phyloP scores from a whole-genome alignment of 2,113 vertebrate species.

The Pygoscelis antarcticus region DNA sequence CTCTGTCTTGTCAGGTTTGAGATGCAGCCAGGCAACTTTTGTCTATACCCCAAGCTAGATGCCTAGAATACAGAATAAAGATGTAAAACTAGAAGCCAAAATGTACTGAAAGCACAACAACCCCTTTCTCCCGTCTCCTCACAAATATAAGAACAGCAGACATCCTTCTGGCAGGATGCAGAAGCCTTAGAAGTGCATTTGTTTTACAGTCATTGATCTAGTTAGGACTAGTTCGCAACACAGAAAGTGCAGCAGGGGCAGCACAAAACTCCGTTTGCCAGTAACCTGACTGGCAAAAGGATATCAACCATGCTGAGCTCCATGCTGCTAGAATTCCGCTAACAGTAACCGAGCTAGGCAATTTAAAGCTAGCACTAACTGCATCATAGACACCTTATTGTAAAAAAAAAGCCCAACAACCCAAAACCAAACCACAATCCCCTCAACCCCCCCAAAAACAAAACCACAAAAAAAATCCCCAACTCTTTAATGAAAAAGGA shows the following conservation, averaged over 20 bases:
- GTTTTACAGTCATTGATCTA: neutral
- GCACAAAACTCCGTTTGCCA: neutral
- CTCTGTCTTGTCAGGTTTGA: neutral
- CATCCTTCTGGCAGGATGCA: neutral
- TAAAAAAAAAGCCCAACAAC: neutral
- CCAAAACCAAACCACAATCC: neutral
- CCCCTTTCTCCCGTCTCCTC: neutral
- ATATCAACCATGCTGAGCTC: neutral
- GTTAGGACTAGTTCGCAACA: neutral
- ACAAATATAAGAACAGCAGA: neutral
- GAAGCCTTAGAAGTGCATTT: neutral
- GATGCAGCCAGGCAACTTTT: neutral
- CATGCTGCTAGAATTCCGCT: neutral
- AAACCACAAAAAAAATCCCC: neutral
- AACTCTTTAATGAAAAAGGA: neutral
- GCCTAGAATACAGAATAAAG: neutral
- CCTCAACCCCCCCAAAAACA: neutral
- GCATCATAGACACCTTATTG: neutral
- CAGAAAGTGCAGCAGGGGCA: neutral
- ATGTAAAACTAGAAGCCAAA: neutral
- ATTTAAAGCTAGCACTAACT: neutral
- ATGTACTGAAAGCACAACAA: neutral
- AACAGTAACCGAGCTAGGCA: neutral
- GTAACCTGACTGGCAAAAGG: neutral
- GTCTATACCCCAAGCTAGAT: neutral